Conservation (phyloP, 1,140 invertebrate species). For the Ctenoplectra terminalis region DNA sequence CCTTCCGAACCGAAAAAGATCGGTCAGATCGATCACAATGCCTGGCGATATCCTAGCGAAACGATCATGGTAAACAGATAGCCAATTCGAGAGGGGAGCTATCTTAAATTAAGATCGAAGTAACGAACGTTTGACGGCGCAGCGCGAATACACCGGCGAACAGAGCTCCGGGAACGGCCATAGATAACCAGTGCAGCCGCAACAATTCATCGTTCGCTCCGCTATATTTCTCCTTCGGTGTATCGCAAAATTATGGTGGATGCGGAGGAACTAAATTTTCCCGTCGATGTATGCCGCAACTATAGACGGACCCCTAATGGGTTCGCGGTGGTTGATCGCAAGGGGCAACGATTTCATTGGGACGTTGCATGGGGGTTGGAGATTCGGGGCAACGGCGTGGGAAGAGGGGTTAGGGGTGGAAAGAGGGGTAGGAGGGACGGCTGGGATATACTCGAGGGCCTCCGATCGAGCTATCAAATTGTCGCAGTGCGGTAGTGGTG, state of each 20-base stretch:
- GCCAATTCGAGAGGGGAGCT: neutral
- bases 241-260: constrained; percentile 43
- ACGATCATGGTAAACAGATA: too few species aligned
- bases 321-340: constrained; percentile 50
- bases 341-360: constrained; percentile 61
- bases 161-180: neutral
- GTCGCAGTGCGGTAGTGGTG: constrained; percentile 76
- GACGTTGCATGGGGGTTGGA: neutral
- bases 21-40: too few species aligned
- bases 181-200: constrained; percentile 26
- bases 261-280: constrained; percentile 50
- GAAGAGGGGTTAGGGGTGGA: neutral
- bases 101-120: constrained; percentile 40
- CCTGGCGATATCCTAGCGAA: too few species aligned
- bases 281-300: constrained; percentile 30
- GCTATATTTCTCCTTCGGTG: constrained; percentile 32
- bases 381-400: neutral
- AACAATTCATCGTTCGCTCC: constrained; percentile 57
- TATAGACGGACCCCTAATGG: constrained; percentile 49
- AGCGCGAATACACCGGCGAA: neutral
- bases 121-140: constrained; percentile 23
- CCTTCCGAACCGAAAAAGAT: too few species aligned
- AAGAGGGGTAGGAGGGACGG: neutral
- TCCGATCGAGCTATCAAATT: constrained; percentile 75
- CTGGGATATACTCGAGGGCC: constrained; percentile 54